Conservation (phyloP, 2,888 invertebrate species). For the Tachina fera region DNA sequence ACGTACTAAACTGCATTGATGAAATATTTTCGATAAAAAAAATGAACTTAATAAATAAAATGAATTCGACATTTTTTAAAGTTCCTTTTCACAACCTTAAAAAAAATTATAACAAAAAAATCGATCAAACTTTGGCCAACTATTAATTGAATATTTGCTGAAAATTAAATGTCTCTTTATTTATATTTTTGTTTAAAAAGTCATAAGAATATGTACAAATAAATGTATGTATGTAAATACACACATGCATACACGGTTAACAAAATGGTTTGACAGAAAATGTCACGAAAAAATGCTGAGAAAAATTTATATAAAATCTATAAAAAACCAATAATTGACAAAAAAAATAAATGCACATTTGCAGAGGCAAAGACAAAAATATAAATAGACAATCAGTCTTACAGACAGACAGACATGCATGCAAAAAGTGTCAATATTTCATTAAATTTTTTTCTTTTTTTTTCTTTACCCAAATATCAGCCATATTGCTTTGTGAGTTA, state of each 20-base stretch:
- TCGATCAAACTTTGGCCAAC: slow-evolving; percentile 68
- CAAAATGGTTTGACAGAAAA: slow-evolving; percentile 50
- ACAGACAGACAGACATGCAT: slow-evolving; percentile 24
- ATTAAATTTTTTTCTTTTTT: not conserved
- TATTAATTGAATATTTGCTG: slow-evolving; percentile 59
- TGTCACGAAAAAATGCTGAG: slow-evolving; percentile 50
- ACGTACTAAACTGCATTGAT: slow-evolving; percentile 32
- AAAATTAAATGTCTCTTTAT: slow-evolving; percentile 65
- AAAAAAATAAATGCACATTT: slow-evolving; percentile 20
- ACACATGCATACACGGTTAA: not conserved
- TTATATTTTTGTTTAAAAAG: slow-evolving; percentile 55
- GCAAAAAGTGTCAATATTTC: slow-evolving; percentile 58
- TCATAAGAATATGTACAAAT: not conserved
- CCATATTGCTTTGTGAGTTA: not conserved
- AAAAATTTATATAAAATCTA: not conserved
- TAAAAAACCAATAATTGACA: slow-evolving; percentile 56
- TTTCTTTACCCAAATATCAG: not conserved
- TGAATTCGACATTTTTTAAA: slow-evolving; percentile 6
- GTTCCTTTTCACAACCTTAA: slow-evolving; percentile 9
- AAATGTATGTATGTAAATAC: not conserved
- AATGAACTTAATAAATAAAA: slow-evolving; percentile 21
- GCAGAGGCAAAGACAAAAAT: slow-evolving; percentile 1
- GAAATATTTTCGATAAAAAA: slow-evolving; percentile 54
- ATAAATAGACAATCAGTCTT: not conserved
- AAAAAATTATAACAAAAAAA: slow-evolving; percentile 52